Conservation (phyloP, 2,797 vertebrate species). For the Sebastes wilsoni region DNA sequence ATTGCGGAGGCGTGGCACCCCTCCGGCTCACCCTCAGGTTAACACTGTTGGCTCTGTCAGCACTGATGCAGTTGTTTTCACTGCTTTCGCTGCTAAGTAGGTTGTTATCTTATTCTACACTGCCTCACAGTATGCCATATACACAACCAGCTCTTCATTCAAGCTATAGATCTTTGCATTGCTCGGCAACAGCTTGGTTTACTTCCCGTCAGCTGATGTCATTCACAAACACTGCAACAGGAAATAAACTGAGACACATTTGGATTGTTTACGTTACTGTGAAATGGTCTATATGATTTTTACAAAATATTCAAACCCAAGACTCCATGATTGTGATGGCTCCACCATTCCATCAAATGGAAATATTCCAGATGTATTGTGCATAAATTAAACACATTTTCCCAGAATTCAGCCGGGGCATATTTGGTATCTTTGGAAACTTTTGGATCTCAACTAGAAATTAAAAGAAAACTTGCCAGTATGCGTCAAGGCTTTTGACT, state of each 20-base stretch:
- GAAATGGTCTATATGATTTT: too few relatives aligned
- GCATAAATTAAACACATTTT: background rate
- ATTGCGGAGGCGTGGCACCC: too few relatives aligned
- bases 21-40: too few relatives aligned
- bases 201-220: too few relatives aligned
- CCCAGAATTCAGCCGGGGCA: background rate
- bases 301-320: background rate
- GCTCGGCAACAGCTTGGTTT: too few relatives aligned
- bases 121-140: background rate
- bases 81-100: too few relatives aligned
- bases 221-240: too few relatives aligned
- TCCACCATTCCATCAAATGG: background rate
- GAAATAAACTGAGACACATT: too few relatives aligned
- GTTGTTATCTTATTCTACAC: background rate
- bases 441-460: background rate
- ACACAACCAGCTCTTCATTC: too few relatives aligned
- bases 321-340: background rate
- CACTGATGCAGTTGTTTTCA: too few relatives aligned
- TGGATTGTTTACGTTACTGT: too few relatives aligned
- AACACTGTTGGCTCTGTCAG: background rate
- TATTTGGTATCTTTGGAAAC: background rate
- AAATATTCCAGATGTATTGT: background rate
- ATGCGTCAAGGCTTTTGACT: background rate
- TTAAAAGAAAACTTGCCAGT: background rate
- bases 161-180: too few relatives aligned